Conservation (phyloP, 1,140 invertebrate species). For the Tetragnatha versicolor region DNA sequence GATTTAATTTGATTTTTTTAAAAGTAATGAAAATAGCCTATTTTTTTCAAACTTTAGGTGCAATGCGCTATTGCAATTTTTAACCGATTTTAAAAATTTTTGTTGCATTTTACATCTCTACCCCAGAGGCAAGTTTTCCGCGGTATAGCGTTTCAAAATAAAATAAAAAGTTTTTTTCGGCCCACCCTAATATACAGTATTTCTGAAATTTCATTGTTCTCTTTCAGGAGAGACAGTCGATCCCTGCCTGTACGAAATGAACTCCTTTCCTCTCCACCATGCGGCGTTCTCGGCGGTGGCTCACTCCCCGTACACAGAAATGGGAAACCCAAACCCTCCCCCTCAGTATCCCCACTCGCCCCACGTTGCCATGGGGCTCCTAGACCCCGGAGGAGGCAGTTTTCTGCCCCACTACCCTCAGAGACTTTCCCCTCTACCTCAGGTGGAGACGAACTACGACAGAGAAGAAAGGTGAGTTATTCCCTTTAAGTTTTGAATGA, state of each 20-base stretch:
- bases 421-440: conserved; percentile 31
- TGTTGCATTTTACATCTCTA: no score
- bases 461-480: conserved; percentile 46
- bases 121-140: no score
- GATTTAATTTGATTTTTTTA: no score
- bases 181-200: no score
- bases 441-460: conserved; percentile 17
- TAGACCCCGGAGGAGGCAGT: conserved; percentile 12
- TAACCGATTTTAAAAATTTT: not conserved
- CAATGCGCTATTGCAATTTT: no score
- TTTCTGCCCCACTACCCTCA: conserved; percentile 34
- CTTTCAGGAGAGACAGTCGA: conserved; percentile 33
- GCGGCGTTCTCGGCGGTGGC: conserved; percentile 7
- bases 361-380: conserved; percentile 34
- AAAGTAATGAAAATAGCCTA: no score
- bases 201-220: no score
- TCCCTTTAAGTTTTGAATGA: no score
- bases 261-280: conserved; percentile 41
- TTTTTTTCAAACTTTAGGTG: no score
- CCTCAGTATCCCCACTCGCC: conserved; percentile 7
- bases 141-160: no score
- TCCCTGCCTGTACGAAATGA: conserved; percentile 45
- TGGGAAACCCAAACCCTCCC: not conserved
- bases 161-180: no score
- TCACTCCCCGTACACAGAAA: conserved; percentile 18